These are phyloP conservation scores for Drosophila diplacantha DNA, from an alignment of 2,888 invertebrate genomes.

Conservation along the genomic window DNA sequence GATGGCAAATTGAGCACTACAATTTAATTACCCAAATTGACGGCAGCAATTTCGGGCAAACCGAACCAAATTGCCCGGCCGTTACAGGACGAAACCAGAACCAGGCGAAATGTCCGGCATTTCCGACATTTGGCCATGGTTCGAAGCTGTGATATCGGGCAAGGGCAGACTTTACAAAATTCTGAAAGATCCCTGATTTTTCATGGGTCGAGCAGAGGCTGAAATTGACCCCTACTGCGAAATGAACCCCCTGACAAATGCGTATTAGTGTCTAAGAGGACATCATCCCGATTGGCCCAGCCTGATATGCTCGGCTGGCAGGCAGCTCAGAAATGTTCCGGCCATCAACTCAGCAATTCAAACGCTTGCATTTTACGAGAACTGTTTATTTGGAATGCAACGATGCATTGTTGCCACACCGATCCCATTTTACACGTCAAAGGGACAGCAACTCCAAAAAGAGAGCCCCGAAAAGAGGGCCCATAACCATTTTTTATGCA, in stretches of 20 bases:
- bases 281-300: conserved; percentile 4
- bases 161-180: background rate
- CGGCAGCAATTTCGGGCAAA: conserved; percentile 51
- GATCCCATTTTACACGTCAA: conserved; percentile 30
- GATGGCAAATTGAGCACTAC: conserved; percentile 50
- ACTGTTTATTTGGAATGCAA: conserved; percentile 57
- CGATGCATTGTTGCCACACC: conserved; percentile 32
- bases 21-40: conserved; percentile 63
- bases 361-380: conserved; percentile 57
- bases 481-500: conserved; percentile 66
- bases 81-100: conserved; percentile 19
- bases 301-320: conserved; percentile 17
- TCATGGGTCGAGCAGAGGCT: background rate
- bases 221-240: background rate
- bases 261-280: background rate
- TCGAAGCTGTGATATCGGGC: conserved; percentile 24
- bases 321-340: conserved; percentile 22
- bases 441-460: conserved; percentile 34
- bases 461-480: conserved; percentile 36
- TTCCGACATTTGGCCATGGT: background rate
- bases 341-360: conserved; percentile 60
- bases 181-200: background rate
- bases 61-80: conserved; percentile 47
- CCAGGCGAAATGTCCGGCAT: conserved; percentile 11
- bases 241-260: conserved; percentile 2